Evolutionary conservation across 2,797 vertebrate species (phyloP).

Genomic region (Poecilia velifera): DNA sequence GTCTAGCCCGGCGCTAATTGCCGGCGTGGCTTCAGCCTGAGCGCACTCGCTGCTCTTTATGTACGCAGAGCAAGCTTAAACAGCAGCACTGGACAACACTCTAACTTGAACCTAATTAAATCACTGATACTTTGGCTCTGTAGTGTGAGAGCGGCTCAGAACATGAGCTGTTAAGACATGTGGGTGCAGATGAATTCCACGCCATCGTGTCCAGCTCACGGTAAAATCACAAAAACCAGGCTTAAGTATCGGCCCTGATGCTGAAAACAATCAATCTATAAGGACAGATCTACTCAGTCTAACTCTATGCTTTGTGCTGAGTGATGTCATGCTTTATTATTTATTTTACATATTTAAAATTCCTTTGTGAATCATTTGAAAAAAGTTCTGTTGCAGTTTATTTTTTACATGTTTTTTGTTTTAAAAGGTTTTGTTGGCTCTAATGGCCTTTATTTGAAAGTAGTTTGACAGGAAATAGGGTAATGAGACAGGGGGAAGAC

Average conservation of each 20-base stretch:
- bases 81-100: constrained; percentile 68
- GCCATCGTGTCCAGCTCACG: accelerated
- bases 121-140: constrained; percentile 56
- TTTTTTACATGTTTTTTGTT: too few relatives aligned
- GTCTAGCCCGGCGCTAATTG: constrained; percentile 60
- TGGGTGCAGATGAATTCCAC: constrained; percentile 5
- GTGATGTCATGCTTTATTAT: too few relatives aligned
- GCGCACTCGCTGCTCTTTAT: constrained; percentile 72
- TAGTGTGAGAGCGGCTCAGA: constrained; percentile 43
- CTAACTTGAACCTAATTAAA: constrained; percentile 75
- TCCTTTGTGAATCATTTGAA: too few relatives aligned
- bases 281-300: too few relatives aligned
- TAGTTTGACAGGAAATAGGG: too few relatives aligned
- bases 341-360: too few relatives aligned
- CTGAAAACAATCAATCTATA: too few relatives aligned
- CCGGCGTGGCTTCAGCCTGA: constrained; percentile 46
- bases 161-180: constrained; percentile 54
- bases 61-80: constrained; percentile 73
- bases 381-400: too few relatives aligned
- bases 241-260: not conserved
- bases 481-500: too few relatives aligned
- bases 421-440: too few relatives aligned
- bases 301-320: too few relatives aligned
- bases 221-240: not conserved
- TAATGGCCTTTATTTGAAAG: too few relatives aligned